phyloP scores from a whole-genome alignment of 2,113 vertebrate genomes.

The Peromyscus leucopus region DNA sequence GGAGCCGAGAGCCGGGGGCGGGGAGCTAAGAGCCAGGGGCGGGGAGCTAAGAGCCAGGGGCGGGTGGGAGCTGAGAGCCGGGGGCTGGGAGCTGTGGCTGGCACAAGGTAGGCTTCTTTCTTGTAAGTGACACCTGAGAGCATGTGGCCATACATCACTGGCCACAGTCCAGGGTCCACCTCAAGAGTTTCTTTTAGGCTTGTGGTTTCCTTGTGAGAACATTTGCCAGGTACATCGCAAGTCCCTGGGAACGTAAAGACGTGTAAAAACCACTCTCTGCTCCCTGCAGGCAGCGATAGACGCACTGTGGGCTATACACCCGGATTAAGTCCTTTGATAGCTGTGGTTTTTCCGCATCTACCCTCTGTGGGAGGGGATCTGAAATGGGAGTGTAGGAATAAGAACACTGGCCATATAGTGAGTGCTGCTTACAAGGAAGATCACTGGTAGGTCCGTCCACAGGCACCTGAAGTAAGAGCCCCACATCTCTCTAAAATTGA shows the following conservation, averaged over 20 bases:
- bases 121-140: rapidly evolving
- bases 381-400: rapidly evolving
- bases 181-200: background rate
- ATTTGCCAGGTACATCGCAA: rapidly evolving
- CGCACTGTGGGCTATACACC: rapidly evolving
- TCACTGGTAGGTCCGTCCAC: rapidly evolving
- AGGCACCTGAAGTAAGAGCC: background rate
- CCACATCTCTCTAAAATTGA: rapidly evolving
- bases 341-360: background rate
- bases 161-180: rapidly evolving
- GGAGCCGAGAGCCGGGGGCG: background rate
- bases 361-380: too few relatives aligned
- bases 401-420: rapidly evolving
- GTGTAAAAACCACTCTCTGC: rapidly evolving
- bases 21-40: too few relatives aligned
- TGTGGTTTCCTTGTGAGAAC: background rate
- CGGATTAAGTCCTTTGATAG: background rate
- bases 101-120: background rate
- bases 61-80: background rate
- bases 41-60: background rate
- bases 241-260: background rate
- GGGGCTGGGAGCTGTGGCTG: background rate
- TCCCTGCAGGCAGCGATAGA: background rate
- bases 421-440: background rate
- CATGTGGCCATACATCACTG: rapidly evolving